Base-by-base conservation (phyloP, 2,797 vertebrate species). In the Sciaenops ocellatus region DNA sequence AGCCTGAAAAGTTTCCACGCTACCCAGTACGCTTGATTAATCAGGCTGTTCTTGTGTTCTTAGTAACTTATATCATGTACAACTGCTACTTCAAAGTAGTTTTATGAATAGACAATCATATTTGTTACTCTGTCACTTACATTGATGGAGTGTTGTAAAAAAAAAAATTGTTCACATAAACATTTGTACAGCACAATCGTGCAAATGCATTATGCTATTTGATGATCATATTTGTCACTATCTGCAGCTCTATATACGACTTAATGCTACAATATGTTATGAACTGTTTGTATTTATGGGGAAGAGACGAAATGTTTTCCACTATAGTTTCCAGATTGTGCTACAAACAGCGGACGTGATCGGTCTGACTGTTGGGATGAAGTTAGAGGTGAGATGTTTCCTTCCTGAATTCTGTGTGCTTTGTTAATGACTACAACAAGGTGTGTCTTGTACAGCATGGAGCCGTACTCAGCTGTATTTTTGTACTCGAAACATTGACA, bases 401-500 rank as follows among this genome's bases (percentile, higher is more conserved):
- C 30, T 83, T 68, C 9, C 63, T 69, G 59, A 26, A 54, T 73
- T 67, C 22, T 52, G 47, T 80, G 75, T 67, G 69, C 60, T 87
- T 74, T 70, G 62, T 57, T 57, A 54, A 82, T 75, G 59, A 78
- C 56, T 57, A 63, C 47, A 62, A 22, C 30, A 30, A 62, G 57
- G 57, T 69, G 54, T 51, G 69, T 80, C 41, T 72, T 78, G 69
- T 77, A 48, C 79, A 87, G 67, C 77, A 69, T 65, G 60, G 79
- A 79, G 76, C 61, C 50, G 24, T 82, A 72, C 78, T 79, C 18
- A 90, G 90, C 91, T 95, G 95, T 96, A 95, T 96, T 96, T 96
- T 96, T 96, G 85, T 97, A 96, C 96, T 96, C 95, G 95, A 94
- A 92, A 89, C 91, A 87, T 90, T 94, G 87, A 84, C 87, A 94